phyloP scores from a whole-genome alignment of 35 echinoderm and acorn worm genomes.

The Strongylocentrotus purpuratus region DNA sequence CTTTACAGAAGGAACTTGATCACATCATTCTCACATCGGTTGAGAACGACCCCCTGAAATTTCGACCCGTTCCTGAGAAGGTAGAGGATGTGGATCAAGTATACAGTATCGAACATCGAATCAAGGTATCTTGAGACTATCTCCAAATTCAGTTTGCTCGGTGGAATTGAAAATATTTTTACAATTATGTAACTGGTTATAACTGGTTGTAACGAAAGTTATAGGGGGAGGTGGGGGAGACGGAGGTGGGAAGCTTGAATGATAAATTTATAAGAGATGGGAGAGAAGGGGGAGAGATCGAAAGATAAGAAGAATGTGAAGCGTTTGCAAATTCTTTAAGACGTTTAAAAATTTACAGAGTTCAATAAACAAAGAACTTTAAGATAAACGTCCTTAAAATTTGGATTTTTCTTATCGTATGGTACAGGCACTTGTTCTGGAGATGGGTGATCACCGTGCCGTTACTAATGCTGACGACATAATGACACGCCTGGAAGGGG shows the following conservation, averaged over 20 bases:
- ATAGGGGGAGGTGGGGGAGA: too few species aligned
- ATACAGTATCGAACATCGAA: background rate
- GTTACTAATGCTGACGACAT: background rate
- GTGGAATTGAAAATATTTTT: too few species aligned
- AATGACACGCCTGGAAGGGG: background rate
- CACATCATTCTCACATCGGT: background rate
- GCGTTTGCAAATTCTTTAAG: too few species aligned
- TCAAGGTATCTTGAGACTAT: background rate
- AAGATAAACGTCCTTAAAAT: background rate
- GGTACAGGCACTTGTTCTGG: background rate
- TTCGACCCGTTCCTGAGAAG: background rate
- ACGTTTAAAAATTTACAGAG: too few species aligned
- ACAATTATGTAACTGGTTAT: too few species aligned
- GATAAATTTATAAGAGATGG: too few species aligned
- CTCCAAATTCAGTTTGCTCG: too few species aligned
- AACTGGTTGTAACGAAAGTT: too few species aligned
- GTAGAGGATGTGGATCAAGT: background rate
- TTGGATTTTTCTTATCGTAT: background rate
- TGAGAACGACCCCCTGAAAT: background rate
- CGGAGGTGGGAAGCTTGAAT: too few species aligned
- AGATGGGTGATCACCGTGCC: background rate
- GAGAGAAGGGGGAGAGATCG: too few species aligned
- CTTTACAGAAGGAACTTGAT: background rate
- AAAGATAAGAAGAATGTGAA: too few species aligned
- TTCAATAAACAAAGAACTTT: too few species aligned